A percentile compares a stretch with the other conserved stretches of the same genome.
These are phyloP conservation scores for Wiebesia pumilae DNA, from an alignment of 1,140 invertebrate species.

Conservation along the genomic window DNA sequence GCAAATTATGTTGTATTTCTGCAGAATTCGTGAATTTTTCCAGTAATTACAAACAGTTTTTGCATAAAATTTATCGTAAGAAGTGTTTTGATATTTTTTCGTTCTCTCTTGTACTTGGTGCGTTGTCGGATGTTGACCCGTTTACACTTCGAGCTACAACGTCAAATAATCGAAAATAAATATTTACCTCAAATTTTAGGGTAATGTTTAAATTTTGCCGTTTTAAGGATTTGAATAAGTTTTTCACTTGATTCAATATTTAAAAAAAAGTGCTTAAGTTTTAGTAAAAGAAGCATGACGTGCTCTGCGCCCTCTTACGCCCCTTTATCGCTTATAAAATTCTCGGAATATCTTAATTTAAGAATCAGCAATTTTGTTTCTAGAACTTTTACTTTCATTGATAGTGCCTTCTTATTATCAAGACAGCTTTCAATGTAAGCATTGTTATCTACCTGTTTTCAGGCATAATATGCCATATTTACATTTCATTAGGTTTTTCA, in stretches of 20 bases:
- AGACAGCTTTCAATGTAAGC: not conserved
- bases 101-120: not conserved
- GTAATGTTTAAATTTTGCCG: not conserved
- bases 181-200: not conserved
- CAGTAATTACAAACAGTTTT: not conserved
- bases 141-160: slow-evolving; percentile 26
- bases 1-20: not conserved
- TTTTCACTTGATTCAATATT: no score
- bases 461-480: not conserved
- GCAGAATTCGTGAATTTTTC: not conserved
- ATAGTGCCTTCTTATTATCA: not conserved
- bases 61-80: not conserved
- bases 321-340: slow-evolving; percentile 40
- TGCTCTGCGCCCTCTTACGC: not conserved
- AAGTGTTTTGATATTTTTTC: slow-evolving; percentile 31
- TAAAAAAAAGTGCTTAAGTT: no score
- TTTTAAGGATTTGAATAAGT: no score
- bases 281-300: no score
- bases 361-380: slow-evolving; percentile 33
- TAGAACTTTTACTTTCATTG: slow-evolving; percentile 30
- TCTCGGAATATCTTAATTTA: slow-evolving; percentile 30
- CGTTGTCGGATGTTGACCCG: slow-evolving; percentile 24
- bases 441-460: not conserved
- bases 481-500: not conserved
- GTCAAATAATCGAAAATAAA: not conserved